Base-by-base conservation (phyloP, 2,113 vertebrate genomes). In the Coracopsis vasa region DNA sequence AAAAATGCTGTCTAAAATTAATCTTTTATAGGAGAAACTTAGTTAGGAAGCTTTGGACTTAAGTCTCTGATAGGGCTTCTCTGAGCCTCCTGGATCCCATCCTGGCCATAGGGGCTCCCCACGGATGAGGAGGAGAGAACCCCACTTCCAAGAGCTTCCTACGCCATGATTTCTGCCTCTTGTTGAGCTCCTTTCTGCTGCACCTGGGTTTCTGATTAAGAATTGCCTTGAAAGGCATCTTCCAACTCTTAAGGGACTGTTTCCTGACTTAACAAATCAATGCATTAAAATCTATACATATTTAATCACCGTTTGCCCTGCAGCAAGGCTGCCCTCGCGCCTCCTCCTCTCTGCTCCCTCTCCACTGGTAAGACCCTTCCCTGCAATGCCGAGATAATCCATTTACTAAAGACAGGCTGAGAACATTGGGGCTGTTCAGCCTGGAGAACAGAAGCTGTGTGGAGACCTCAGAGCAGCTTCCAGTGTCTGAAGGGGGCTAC, bases 271-370 rank as follows among this genome's bases (percentile, higher is more conserved):
- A 95, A 96, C 93, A 96, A 96, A 98, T 97, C 86, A 89, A 88
- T 95, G 91, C 89, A 96, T 98, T 98, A 97, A 97, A 97, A 96
- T 92, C 94, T 92, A 97, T 97, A 98, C 97, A 98, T 98, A 97
- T 98, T 98, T 98, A 96, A 97, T 96, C 86, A 88, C 86, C 20
- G 65, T 80, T 94, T 90, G 86, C 80, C 93, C 92, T 97, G 54
- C 60, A 35, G 91, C 65, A 90, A 92, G 85, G n/a, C 79, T 94
- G 92, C 94, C 78, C 60, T 77, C 53, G 17, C 6, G 11, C 45
- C 37, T 66, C 92, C 35, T 54, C 72, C 54, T 69, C 61, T 54
- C 81, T 37, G 53, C 80, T 92, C 69, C 74, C 73, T 75, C 50
- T 64, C 39, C 67, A 28, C 25, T 0, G 0, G 17, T n/a, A 28